A percentile compares a stretch with the other conserved stretches of the same genome.
Evolutionary conservation across 2,888 invertebrate species (phyloP).

Genomic region (Coelopa pilipes): DNA sequence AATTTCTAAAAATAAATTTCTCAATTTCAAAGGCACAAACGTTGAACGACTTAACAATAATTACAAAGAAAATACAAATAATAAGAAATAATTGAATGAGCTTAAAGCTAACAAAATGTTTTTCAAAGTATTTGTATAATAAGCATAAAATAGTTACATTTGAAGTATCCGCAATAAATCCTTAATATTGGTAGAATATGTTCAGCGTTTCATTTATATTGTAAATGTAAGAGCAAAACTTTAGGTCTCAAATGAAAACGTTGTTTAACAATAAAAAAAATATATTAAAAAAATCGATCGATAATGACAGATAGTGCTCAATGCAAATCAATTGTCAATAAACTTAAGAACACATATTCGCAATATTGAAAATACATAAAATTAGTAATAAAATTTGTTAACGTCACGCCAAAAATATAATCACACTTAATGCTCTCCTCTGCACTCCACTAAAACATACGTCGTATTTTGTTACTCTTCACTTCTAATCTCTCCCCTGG

Average conservation of each 20-base stretch:
- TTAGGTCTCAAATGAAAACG: not conserved
- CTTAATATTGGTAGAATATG: not conserved
- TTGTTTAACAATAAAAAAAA: not conserved
- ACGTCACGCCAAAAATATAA: constrained; percentile 7
- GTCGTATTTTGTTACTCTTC: too few relatives aligned
- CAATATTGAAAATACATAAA: not conserved
- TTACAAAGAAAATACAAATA: not conserved
- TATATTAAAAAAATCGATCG: not conserved
- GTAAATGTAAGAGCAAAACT: not conserved
- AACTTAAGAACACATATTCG: not conserved
- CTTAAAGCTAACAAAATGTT: constrained; percentile 40
- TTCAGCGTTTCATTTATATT: not conserved
- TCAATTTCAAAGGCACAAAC: constrained; percentile 29
- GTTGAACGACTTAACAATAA: constrained; percentile 17
- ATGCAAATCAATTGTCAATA: not conserved
- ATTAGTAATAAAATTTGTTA: not conserved
- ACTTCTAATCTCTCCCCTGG: not conserved
- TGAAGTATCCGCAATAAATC: not conserved
- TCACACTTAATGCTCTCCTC: constrained; percentile 25
- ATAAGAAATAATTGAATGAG: constrained; percentile 21
- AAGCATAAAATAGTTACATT: constrained; percentile 17
- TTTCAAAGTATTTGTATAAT: not conserved
- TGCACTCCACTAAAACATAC: too few relatives aligned
- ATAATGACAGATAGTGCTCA: not conserved
- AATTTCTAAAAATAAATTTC: constrained; percentile 10